phyloP scores from a whole-genome alignment of 2,797 vertebrate species.

The Crypturellus tataupa region DNA sequence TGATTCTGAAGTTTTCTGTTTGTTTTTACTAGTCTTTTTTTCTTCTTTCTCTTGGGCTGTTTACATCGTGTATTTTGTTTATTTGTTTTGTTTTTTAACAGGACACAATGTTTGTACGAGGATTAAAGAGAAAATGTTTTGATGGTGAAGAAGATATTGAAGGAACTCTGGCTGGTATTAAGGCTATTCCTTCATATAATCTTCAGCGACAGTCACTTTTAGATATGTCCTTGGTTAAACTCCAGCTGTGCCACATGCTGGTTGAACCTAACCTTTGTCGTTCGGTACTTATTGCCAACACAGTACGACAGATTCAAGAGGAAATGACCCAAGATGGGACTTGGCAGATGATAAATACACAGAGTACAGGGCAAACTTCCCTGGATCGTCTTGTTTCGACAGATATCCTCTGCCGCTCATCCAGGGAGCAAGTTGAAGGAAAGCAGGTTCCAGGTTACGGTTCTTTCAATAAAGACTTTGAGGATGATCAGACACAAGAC shows the following conservation, averaged over 20 bases:
- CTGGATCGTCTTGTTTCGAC: conserved; percentile 89
- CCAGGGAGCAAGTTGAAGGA: conserved; percentile 79
- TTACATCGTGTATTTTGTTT: not conserved
- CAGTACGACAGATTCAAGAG: conserved; percentile 96
- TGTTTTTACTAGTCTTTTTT: not conserved
- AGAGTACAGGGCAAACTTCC: conserved; percentile 82
- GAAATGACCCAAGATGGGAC: conserved; percentile 96
- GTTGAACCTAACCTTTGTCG: conserved; percentile 96
- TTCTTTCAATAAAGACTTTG: conserved; percentile 72
- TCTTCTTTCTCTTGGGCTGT: not conserved
- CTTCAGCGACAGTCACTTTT: conserved; percentile 95
- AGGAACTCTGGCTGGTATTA: conserved; percentile 77
- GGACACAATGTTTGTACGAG: conserved; percentile 93
- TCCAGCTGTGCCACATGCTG: conserved; percentile 98
- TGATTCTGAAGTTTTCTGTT: not conserved
- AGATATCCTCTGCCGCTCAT: conserved; percentile 89
- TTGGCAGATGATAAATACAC: conserved; percentile 87
- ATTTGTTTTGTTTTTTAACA: conserved; percentile 20
- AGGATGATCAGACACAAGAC: conserved; percentile 50
- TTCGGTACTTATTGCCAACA: conserved; percentile 98
- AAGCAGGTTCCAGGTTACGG: conserved; percentile 77
- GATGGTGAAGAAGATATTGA: conserved; percentile 88
- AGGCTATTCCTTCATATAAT: conserved; percentile 87
- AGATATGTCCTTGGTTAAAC: conserved; percentile 98
- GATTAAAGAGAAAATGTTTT: conserved; percentile 94